Evolutionary conservation across 2,888 invertebrate genomes (phyloP).

Genomic region (Anarsia innoxiella): DNA sequence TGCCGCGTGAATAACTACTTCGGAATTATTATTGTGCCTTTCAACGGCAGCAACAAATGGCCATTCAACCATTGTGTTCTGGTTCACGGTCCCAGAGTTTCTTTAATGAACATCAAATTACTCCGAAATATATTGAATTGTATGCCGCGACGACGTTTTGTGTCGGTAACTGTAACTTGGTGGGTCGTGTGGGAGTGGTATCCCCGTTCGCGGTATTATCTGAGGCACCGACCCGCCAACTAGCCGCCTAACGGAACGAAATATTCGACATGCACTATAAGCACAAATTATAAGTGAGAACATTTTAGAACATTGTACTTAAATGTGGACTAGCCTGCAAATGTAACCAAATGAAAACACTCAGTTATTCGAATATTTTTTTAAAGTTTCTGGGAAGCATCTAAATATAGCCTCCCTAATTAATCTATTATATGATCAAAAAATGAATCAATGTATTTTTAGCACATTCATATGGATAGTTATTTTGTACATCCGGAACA

Average conservation of each 20-base stretch:
- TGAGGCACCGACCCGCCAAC: slow-evolving; percentile 55
- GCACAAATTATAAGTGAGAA: slow-evolving; percentile 75
- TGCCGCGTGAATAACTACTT: slow-evolving; percentile 63
- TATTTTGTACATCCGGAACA: no score
- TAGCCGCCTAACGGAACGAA: slow-evolving; percentile 69
- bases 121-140: slow-evolving; percentile 74
- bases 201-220: slow-evolving; percentile 39
- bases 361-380: no score
- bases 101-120: slow-evolving; percentile 76
- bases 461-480: no score
- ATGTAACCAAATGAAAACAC: slow-evolving; percentile 8
- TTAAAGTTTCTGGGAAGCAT: no score
- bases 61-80: slow-evolving; percentile 75
- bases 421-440: no score
- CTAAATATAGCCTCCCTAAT: no score
- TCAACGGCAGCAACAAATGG: slow-evolving; percentile 71
- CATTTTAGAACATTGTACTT: slow-evolving; percentile 62
- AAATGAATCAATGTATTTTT: no score
- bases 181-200: slow-evolving; percentile 43
- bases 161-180: slow-evolving; percentile 60
- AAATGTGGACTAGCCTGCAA: slow-evolving; percentile 49
- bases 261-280: slow-evolving; percentile 70
- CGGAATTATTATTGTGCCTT: slow-evolving; percentile 66
- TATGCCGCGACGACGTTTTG: slow-evolving; percentile 65
- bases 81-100: slow-evolving; percentile 73